Evolutionary conservation across 2,888 invertebrate species (phyloP), one percentile per base, ranked within the genome.

Genomic region (Diarsia mendica): DNA sequence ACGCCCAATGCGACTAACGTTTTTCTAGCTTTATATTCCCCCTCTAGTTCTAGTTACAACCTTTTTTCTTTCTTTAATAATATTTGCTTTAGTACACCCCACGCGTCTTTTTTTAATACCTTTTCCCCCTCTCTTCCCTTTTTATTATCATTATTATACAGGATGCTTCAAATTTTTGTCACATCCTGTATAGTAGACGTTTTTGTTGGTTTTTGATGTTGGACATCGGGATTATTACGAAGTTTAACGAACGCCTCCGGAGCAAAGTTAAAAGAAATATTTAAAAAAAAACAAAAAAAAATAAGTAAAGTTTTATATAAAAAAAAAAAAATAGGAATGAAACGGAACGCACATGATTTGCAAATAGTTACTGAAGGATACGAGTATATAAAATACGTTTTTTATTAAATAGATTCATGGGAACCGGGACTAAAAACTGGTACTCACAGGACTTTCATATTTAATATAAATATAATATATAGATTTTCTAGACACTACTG

Each of bases 141-240:
- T 18, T 55, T 33, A 44, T 44, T 10, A 63, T 39, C 20, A 39
- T 39, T 61, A 20, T 15, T 63, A n/a, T 23, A 44, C 63, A 33
- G 63, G 1, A 8, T 44, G 61, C 33, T 10, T 58, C 28, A 28
- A 28, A 15, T 39, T 61, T 61, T 0, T 61, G 61, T 20, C 28
- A n/a, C 63, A 63, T 8, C 44, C n/a, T n/a, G 63, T n/a, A 44
- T 44, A 71, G 48, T 74, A 67, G 53, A 51, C 44, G 46, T 63
- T 58, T 71, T 60, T 48, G 60, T 79, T 74, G 28, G n/a, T 81
- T 72, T 69, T 75, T 69, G 80, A 83, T 72, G 80, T 83, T 76
- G 84, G 67, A 82, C 77, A 51, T 83, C 80, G 82, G 82, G 82
- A 82, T 82, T 82, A 82, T 82, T 82, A 77, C 80, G 80, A 65